Conservation (phyloP, 2,113 vertebrate species). For the Pteruthius melanotis region DNA sequence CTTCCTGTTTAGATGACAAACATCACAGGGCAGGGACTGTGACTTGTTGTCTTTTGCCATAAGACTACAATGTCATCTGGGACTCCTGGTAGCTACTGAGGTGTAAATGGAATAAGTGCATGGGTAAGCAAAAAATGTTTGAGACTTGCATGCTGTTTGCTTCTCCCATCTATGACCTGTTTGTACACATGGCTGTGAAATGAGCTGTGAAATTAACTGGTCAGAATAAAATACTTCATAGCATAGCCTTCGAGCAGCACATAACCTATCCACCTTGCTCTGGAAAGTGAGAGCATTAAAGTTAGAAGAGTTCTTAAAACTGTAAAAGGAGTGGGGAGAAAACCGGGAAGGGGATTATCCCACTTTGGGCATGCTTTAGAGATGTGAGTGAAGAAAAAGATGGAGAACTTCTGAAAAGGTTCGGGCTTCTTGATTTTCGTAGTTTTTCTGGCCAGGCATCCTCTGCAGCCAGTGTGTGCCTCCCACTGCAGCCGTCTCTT, state of each 20-base stretch:
- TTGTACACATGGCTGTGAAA: neutral
- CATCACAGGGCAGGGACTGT: neutral
- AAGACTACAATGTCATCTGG: neutral
- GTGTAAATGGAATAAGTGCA: neutral
- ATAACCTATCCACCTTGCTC: neutral
- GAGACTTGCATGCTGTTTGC: neutral
- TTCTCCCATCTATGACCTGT: neutral
- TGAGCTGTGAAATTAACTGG: constrained; percentile 1
- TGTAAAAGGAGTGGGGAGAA: neutral
- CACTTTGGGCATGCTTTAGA: neutral
- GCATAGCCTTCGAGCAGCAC: neutral
- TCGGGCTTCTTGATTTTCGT: neutral
- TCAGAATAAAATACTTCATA: neutral
- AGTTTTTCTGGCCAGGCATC: neutral
- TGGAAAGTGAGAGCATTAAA: neutral
- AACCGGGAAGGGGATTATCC: accelerated
- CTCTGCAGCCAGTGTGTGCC: neutral
- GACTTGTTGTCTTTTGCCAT: neutral
- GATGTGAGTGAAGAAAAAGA: neutral
- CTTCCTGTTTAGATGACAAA: neutral
- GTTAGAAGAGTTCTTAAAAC: neutral
- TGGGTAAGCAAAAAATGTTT: neutral
- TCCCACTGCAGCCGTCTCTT: neutral
- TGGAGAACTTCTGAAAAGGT: neutral
- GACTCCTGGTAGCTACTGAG: neutral